Percentiles rank a stretch among this genome's conserved stretches.
phyloP scores from a whole-genome alignment of 2,888 invertebrate species.

The Mycalesis mineus region DNA sequence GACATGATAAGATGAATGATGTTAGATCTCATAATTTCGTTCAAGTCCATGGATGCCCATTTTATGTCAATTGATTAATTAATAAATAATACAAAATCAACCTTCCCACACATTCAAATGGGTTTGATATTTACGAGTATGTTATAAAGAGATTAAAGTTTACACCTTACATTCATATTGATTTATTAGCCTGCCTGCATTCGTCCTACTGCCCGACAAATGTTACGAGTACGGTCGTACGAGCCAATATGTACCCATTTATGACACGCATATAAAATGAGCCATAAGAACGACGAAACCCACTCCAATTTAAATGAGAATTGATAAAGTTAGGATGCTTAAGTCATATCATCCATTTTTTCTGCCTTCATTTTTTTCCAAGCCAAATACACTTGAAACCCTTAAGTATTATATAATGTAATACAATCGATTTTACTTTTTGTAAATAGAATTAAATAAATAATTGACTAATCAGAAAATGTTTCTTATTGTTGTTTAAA shows the following conservation, averaged over 20 bases:
- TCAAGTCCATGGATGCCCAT: not conserved
- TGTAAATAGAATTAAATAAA: too few relatives aligned
- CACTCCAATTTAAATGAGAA: not conserved
- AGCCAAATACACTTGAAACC: too few relatives aligned
- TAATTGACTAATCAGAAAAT: too few relatives aligned
- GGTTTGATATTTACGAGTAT: conserved; percentile 15
- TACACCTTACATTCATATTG: conserved; percentile 6
- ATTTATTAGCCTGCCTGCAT: conserved; percentile 11
- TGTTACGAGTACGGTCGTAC: conserved; percentile 19
- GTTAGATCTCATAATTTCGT: too few relatives aligned
- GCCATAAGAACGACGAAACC: conserved; percentile 23
- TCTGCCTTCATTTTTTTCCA: too few relatives aligned
- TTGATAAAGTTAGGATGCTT: too few relatives aligned
- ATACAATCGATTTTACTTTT: too few relatives aligned
- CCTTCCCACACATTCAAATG: not conserved
- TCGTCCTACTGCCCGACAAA: conserved; percentile 25
- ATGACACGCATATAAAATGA: conserved; percentile 54
- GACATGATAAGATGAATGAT: too few relatives aligned
- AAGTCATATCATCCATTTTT: too few relatives aligned
- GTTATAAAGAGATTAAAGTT: conserved; percentile 3
- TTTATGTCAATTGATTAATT: not conserved
- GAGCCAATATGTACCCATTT: conserved; percentile 35
- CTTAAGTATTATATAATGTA: too few relatives aligned
- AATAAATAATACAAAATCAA: conserved; percentile 3
- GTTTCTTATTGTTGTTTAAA: too few relatives aligned